Conservation (phyloP, 2,888 invertebrate species). For the Plusia festucae region DNA sequence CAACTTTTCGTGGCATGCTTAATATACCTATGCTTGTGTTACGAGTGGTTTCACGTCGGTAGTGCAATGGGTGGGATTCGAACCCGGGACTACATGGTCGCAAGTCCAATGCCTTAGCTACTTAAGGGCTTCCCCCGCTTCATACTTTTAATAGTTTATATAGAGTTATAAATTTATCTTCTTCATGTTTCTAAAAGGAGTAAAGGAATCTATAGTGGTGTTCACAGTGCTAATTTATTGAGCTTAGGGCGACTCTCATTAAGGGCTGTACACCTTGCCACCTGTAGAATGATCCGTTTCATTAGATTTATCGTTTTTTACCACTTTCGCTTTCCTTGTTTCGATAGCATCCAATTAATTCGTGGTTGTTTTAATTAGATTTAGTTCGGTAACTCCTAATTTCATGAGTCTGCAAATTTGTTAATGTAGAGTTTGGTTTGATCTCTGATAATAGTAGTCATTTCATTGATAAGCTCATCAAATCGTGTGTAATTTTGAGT, state of each 20-base stretch:
- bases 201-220: slow-evolving; percentile 72
- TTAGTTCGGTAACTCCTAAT: slow-evolving; percentile 5
- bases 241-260: slow-evolving; percentile 79
- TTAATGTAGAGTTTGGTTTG: not conserved
- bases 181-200: slow-evolving; percentile 38
- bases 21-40: too few relatives aligned
- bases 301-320: slow-evolving; percentile 73
- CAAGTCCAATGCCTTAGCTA: too few relatives aligned
- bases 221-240: slow-evolving; percentile 78
- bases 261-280: slow-evolving; percentile 78
- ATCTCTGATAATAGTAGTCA: too few relatives aligned
- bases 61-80: too few relatives aligned
- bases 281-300: slow-evolving; percentile 81
- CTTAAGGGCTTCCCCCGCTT: too few relatives aligned
- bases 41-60: too few relatives aligned
- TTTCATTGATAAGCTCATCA: not conserved
- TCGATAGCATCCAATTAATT: slow-evolving; percentile 38
- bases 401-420: not conserved
- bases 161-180: not conserved
- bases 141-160: not conserved
- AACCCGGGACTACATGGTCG: too few relatives aligned
- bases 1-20: too few relatives aligned
- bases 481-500: not conserved
- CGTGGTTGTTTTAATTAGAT: slow-evolving; percentile 19
- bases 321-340: slow-evolving; percentile 59